Evolutionary conservation across 2,113 vertebrate species (phyloP).

Genomic region (Brachyistius frenatus): DNA sequence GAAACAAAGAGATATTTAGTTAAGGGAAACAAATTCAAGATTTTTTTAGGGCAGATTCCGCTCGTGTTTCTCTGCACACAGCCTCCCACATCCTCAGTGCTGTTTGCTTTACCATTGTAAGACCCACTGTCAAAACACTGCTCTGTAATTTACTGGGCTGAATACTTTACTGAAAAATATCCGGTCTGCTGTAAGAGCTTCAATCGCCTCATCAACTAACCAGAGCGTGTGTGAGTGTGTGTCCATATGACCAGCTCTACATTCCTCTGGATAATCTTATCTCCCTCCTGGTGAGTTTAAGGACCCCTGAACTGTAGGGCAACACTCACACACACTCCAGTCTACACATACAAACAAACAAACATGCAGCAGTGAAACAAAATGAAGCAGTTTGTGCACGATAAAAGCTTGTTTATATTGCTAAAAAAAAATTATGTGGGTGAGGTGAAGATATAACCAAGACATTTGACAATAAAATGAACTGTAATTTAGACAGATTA

Average conservation of each 20-base stretch:
- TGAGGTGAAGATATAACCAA: background rate
- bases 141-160: background rate
- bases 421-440: background rate
- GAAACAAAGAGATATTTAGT: too few species aligned
- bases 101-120: too few species aligned
- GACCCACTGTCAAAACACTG: background rate
- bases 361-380: background rate
- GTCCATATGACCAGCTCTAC: constrained; percentile 55
- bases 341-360: constrained; percentile 36
- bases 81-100: background rate
- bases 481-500: too few species aligned
- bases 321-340: constrained; percentile 10
- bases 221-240: constrained; percentile 48
- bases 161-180: background rate
- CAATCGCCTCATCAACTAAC: background rate
- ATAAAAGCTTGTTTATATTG: background rate
- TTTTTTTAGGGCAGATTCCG: too few species aligned
- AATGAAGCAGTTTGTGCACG: background rate
- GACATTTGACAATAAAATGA: too few species aligned
- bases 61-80: too few species aligned
- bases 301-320: constrained; percentile 60
- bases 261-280: constrained; percentile 84
- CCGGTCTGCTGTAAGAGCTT: background rate
- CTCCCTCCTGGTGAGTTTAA: constrained; percentile 71
- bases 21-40: too few species aligned